Conservation (phyloP, 1,140 invertebrate genomes). For the Sitophilus oryzae region DNA sequence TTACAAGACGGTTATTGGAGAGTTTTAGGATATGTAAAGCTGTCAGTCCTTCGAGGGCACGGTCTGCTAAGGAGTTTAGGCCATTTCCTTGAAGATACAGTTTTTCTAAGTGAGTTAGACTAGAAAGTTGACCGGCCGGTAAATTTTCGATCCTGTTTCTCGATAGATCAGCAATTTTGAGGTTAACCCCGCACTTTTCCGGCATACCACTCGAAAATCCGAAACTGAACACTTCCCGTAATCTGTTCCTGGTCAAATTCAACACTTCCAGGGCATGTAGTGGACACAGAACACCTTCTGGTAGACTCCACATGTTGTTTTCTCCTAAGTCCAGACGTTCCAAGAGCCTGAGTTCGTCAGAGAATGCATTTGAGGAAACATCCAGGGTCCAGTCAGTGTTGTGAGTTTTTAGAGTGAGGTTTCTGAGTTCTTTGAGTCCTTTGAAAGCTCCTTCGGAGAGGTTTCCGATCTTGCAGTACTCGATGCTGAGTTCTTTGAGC, state of each 20-base stretch:
- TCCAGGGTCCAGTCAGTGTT: constrained; percentile 85
- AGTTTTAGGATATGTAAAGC: constrained; percentile 71
- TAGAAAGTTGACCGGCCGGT: constrained; percentile 66
- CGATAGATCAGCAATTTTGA: constrained; percentile 72
- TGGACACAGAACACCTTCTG: constrained; percentile 75
- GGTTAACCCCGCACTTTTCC: constrained; percentile 64
- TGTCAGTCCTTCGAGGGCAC: constrained; percentile 72
- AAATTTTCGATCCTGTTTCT: constrained; percentile 77
- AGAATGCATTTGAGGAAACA: constrained; percentile 68
- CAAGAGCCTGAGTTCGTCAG: constrained; percentile 63
- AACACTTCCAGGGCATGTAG: constrained; percentile 68
- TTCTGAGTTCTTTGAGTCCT: constrained; percentile 71
- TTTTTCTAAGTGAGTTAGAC: constrained; percentile 53
- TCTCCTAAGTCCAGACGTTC: constrained; percentile 77
- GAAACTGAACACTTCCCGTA: constrained; percentile 71
- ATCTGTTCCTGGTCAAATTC: constrained; percentile 75
- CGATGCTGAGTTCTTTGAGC: constrained; percentile 75
- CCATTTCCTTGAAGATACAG: constrained; percentile 59
- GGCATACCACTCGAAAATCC: constrained; percentile 61
- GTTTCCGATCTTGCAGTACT: constrained; percentile 85
- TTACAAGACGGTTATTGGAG: constrained; percentile 74
- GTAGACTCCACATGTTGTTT: constrained; percentile 82
- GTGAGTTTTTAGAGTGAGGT: constrained; percentile 79
- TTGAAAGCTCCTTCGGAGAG: constrained; percentile 78
- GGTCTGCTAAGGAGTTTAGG: constrained; percentile 71